phyloP scores from a whole-genome alignment of 2,888 invertebrate genomes.

The Drosophila buzzatii region DNA sequence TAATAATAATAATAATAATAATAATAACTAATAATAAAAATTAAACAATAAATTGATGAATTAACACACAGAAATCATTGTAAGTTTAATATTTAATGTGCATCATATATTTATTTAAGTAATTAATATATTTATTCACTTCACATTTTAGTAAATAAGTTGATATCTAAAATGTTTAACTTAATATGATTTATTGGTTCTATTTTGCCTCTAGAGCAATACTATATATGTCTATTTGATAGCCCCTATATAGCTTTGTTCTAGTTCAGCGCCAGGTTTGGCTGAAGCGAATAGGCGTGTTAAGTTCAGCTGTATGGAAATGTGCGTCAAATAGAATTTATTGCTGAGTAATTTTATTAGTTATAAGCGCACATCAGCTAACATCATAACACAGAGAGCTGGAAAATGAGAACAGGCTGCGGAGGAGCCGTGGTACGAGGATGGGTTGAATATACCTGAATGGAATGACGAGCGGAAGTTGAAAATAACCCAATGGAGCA shows the following conservation, averaged over 20 bases:
- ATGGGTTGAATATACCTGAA: conserved; percentile 32
- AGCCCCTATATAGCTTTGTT: background rate
- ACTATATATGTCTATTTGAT: too few relatives aligned
- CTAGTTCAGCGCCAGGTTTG: background rate
- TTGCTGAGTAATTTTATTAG: conserved; percentile 68
- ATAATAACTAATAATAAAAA: too few relatives aligned
- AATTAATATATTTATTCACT: too few relatives aligned
- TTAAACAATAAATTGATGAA: too few relatives aligned
- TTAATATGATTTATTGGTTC: too few relatives aligned
- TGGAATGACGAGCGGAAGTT: conserved; percentile 56
- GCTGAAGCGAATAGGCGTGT: background rate
- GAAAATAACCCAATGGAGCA: conserved; percentile 71
- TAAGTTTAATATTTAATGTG: too few relatives aligned
- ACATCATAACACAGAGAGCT: conserved; percentile 14
- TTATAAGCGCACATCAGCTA: conserved; percentile 48
- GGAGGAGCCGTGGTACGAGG: background rate
- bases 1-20: too few relatives aligned
- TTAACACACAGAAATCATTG: too few relatives aligned
- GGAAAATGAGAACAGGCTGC: background rate
- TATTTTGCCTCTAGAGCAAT: too few relatives aligned
- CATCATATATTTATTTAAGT: too few relatives aligned
- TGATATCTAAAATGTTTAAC: too few relatives aligned
- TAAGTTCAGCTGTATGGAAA: conserved; percentile 12
- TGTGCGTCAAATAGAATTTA: conserved; percentile 51
- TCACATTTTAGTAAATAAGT: too few relatives aligned